Evolutionary conservation across 2,797 vertebrate genomes (phyloP).

Genomic region (Yasuhikotakia modesta): DNA sequence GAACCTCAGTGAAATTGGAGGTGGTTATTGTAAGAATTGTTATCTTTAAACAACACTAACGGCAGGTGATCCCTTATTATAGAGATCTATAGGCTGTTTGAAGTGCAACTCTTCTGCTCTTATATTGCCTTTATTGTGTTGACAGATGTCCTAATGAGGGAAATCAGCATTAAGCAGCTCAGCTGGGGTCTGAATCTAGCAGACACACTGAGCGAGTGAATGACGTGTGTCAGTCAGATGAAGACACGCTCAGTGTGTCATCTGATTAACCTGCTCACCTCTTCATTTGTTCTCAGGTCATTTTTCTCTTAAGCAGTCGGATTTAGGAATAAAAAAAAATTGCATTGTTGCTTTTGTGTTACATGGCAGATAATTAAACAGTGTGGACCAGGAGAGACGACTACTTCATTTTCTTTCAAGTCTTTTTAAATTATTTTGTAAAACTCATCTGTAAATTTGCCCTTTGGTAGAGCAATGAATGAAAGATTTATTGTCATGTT

Average conservation of each 20-base stretch:
- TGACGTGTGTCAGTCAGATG: slow-evolving; percentile 28
- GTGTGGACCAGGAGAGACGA: neutral
- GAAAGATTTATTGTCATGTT: neutral
- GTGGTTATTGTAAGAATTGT: slow-evolving; percentile 16
- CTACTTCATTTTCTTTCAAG: neutral
- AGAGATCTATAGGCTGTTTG: slow-evolving; percentile 8
- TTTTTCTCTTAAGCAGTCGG: slow-evolving; percentile 4
- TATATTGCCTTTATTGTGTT: slow-evolving; percentile 25
- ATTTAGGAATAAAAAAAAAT: slow-evolving; percentile 11
- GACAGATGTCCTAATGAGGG: slow-evolving; percentile 41
- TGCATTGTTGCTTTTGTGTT: slow-evolving; percentile 10
- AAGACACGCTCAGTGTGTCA: slow-evolving; percentile 40
- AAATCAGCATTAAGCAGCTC: slow-evolving; percentile 30
- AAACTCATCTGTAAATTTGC: neutral
- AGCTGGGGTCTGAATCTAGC: slow-evolving; percentile 38
- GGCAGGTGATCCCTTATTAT: neutral
- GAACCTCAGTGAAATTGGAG: slow-evolving; percentile 18
- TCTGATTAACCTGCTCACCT: slow-evolving; percentile 43
- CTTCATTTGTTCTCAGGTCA: slow-evolving; percentile 24
- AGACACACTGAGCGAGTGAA: slow-evolving; percentile 34
- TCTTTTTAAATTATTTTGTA: too few species aligned
- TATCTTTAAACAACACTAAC: neutral
- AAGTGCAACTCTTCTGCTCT: slow-evolving; percentile 22
- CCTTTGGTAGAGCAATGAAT: neutral
- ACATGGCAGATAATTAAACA: slow-evolving; percentile 10